Percentiles rank a stretch among this genome's conserved stretches.
These are phyloP conservation scores for Trichoplusia ni DNA, from an alignment of 1,140 invertebrate genomes.

Conservation along the genomic window DNA sequence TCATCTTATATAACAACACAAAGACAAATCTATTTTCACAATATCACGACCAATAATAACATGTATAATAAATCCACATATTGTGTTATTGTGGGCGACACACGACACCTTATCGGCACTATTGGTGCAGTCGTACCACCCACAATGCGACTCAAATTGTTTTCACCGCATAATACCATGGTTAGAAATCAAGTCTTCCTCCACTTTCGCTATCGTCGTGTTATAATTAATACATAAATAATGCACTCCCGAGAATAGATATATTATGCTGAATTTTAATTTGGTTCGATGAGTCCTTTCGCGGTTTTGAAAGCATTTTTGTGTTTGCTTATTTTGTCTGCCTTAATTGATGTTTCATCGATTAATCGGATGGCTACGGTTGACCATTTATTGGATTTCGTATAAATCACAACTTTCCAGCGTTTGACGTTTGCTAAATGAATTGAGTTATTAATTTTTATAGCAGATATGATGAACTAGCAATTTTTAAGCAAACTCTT, in stretches of 20 bases:
- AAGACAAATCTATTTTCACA: conserved; percentile 7
- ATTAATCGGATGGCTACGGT: not conserved
- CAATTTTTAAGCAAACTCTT: too few species aligned
- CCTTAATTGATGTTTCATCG: not conserved
- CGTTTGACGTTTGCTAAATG: too few species aligned
- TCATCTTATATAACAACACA: conserved; percentile 7
- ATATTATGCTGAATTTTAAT: conserved; percentile 22
- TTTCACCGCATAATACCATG: not conserved
- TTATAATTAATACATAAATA: conserved; percentile 19
- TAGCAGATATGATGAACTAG: too few species aligned
- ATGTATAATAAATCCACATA: not conserved
- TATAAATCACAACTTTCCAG: not conserved
- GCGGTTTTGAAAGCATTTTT: conserved; percentile 6
- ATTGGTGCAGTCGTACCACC: not conserved
- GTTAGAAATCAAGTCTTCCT: conserved; percentile 14
- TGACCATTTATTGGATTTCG: not conserved
- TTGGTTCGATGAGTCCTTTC: conserved; percentile 2
- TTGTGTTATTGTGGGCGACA: conserved; percentile 6
- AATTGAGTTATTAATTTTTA: too few species aligned
- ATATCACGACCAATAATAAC: conserved; percentile 3
- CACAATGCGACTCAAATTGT: not conserved
- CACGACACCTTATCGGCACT: not conserved
- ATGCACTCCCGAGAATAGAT: conserved; percentile 11
- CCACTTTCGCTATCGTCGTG: conserved; percentile 14
- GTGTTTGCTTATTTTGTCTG: not conserved